A percentile compares a stretch with the other conserved stretches of the same genome.
These are phyloP conservation scores for Eupeodes corollae DNA, from an alignment of 1,140 invertebrate species.

Conservation along the genomic window DNA sequence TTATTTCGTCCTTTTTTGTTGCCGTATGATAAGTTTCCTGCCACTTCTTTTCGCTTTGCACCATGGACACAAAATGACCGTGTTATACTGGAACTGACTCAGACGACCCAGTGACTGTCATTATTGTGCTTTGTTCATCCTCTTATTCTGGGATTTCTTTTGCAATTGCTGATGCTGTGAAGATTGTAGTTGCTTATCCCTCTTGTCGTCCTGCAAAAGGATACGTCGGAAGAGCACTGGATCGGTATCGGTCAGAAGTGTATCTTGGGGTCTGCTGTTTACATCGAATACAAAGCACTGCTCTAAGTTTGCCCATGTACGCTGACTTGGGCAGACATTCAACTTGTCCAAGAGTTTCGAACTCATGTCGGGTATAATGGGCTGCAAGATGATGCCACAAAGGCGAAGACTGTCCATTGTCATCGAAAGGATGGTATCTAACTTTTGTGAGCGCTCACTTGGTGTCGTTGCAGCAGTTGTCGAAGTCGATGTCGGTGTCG, in stretches of 20 bases:
- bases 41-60: too few relatives aligned
- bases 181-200: slow-evolving; percentile 5
- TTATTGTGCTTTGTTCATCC: too few relatives aligned
- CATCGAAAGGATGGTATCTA: slow-evolving; percentile 67
- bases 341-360: slow-evolving; percentile 56
- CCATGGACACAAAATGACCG: too few relatives aligned
- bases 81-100: too few relatives aligned
- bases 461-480: not conserved
- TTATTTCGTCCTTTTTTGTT: too few relatives aligned
- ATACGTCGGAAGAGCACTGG: slow-evolving; percentile 28
- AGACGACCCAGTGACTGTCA: too few relatives aligned
- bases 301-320: slow-evolving; percentile 42
- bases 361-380: slow-evolving; percentile 68
- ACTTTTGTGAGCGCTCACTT: slow-evolving; percentile 31
- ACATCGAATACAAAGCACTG: slow-evolving; percentile 12
- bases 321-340: slow-evolving; percentile 39
- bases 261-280: not conserved
- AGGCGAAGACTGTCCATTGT: slow-evolving; percentile 74
- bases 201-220: slow-evolving; percentile 10
- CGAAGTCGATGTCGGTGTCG: slow-evolving; percentile 1
- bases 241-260: slow-evolving; percentile 16
- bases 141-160: slow-evolving; percentile 16
- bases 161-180: not conserved
- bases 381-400: slow-evolving; percentile 64
- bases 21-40: too few relatives aligned